phyloP scores from a whole-genome alignment of 2,113 vertebrate species.

The Lagopus muta region DNA sequence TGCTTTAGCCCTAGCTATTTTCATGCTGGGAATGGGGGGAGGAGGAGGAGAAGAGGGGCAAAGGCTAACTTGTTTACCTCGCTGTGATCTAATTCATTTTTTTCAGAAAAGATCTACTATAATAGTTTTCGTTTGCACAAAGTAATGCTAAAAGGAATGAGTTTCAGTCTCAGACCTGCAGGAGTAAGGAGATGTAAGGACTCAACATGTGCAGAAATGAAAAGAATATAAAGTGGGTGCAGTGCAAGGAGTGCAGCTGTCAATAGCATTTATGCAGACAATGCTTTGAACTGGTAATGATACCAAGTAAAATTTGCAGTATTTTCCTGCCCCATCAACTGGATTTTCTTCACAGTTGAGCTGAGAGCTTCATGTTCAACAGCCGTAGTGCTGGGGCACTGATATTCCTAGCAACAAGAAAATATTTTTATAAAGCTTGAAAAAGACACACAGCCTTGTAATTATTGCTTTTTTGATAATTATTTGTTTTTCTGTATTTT shows the following conservation, averaged over 20 bases:
- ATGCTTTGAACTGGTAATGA: slow-evolving; percentile 55
- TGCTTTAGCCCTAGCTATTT: slow-evolving; percentile 74
- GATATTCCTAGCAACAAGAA: background rate
- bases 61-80: slow-evolving; percentile 53
- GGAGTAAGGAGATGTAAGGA: background rate
- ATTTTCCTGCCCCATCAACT: background rate
- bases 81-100: slow-evolving; percentile 31
- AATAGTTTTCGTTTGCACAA: background rate
- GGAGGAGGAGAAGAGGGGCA: slow-evolving; percentile 42
- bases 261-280: slow-evolving; percentile 34
- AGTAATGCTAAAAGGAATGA: background rate
- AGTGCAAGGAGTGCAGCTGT: slow-evolving; percentile 34
- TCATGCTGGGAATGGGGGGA: slow-evolving; percentile 54
- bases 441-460: background rate
- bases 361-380: background rate
- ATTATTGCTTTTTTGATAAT: background rate
- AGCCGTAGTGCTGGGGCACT: background rate
- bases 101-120: background rate
- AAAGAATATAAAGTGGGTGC: background rate
- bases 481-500: background rate
- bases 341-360: slow-evolving; percentile 19
- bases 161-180: background rate
- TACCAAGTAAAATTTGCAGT: slow-evolving; percentile 25
- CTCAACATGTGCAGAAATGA: background rate
- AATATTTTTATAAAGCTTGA: background rate